phyloP scores from a whole-genome alignment of 2,888 invertebrate genomes.

The Phyllotreta striolata region DNA sequence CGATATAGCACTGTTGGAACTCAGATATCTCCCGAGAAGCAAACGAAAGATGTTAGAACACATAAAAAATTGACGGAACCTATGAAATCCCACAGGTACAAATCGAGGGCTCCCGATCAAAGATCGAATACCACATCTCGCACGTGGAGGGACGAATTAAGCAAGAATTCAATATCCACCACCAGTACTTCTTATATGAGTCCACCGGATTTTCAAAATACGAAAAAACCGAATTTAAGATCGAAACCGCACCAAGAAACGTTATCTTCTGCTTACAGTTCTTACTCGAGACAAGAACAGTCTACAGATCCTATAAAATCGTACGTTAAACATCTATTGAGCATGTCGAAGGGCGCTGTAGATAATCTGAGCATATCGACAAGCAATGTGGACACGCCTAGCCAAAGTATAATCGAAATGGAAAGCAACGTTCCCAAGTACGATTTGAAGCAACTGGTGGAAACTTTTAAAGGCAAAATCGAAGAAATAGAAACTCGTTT shows the following conservation, averaged over 20 bases:
- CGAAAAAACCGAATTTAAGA: slow-evolving; percentile 37
- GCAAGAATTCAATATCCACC: slow-evolving; percentile 51
- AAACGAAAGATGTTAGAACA: slow-evolving; percentile 7
- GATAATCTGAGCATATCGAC: slow-evolving; percentile 61
- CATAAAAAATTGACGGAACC: background rate
- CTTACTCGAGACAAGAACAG: slow-evolving; percentile 3
- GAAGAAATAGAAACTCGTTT: slow-evolving; percentile 45
- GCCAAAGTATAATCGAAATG: slow-evolving; percentile 61
- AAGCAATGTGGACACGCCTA: slow-evolving; percentile 63
- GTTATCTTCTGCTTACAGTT: slow-evolving; percentile 29
- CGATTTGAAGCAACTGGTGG: background rate
- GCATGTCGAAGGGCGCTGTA: slow-evolving; percentile 64
- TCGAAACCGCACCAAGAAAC: slow-evolving; percentile 49
- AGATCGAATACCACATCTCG: slow-evolving; percentile 26
- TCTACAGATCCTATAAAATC: slow-evolving; percentile 57
- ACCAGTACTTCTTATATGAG: slow-evolving; percentile 59
- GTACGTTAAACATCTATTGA: slow-evolving; percentile 63
- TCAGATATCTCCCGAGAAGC: slow-evolving; percentile 23
- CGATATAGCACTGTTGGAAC: slow-evolving; percentile 11
- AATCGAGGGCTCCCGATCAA: background rate
- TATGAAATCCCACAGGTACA: background rate
- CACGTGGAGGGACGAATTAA: slow-evolving; percentile 55
- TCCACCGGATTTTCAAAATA: slow-evolving; percentile 53
- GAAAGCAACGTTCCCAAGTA: slow-evolving; percentile 54
- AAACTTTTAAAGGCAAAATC: slow-evolving; percentile 32